Evolutionary conservation across 2,888 invertebrate species (phyloP).

Genomic region (Hirtodrosophila duncani): DNA sequence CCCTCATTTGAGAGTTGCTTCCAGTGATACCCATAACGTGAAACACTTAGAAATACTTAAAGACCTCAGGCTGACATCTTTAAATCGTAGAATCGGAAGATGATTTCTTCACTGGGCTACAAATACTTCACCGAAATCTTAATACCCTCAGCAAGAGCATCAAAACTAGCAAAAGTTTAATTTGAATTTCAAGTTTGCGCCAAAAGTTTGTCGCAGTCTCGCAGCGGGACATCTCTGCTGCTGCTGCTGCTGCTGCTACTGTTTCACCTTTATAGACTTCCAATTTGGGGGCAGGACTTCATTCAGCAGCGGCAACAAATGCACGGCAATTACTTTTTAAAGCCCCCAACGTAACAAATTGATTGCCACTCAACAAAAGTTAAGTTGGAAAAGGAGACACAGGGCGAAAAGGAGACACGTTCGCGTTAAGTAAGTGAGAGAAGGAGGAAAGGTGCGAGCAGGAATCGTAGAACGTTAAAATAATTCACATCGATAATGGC

Average conservation of each 20-base stretch:
- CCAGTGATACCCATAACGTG: too few species aligned
- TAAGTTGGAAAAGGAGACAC: too few species aligned
- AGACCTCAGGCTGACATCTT: too few species aligned
- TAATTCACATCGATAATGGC: constrained; percentile 71
- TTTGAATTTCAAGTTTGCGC: constrained; percentile 62
- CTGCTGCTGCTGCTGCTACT: not conserved
- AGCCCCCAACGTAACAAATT: constrained; percentile 58
- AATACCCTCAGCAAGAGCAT: too few species aligned
- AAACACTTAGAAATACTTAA: too few species aligned
- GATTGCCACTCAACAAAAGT: constrained; percentile 63
- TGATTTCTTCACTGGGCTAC: too few species aligned
- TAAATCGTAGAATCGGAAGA: too few species aligned
- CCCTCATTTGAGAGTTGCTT: too few species aligned
- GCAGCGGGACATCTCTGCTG: too few species aligned
- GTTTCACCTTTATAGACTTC: constrained; percentile 18
- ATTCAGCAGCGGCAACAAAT: constrained; percentile 49
- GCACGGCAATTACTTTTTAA: constrained; percentile 65
- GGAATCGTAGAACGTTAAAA: constrained; percentile 39
- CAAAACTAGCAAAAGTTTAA: constrained; percentile 58
- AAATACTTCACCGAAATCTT: too few species aligned
- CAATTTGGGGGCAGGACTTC: constrained; percentile 17
- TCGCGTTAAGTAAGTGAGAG: not conserved
- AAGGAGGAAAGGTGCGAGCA: constrained; percentile 2
- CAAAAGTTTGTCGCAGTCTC: constrained; percentile 42
- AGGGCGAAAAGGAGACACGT: constrained; percentile 1